Conservation (phyloP, 2,888 invertebrate species). For the Petrolisthes manimaculis region DNA sequence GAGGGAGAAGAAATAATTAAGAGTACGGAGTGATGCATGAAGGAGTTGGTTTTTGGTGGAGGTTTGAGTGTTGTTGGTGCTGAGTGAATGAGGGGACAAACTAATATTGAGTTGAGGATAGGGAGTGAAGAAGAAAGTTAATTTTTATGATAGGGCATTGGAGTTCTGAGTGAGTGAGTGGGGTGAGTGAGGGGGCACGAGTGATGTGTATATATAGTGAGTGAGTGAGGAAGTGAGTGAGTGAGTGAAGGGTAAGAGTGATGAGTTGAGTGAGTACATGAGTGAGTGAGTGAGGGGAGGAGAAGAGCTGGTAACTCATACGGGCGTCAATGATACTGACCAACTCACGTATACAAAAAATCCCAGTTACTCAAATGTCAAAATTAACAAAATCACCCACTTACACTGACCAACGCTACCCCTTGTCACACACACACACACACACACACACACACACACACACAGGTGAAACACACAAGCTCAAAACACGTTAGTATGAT, state of each 20-base stretch:
- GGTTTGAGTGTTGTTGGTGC: not conserved
- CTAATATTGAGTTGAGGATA: not conserved
- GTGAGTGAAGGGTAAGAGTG: not conserved
- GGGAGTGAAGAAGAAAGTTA: not conserved
- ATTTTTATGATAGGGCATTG: not conserved
- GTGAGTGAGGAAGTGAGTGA: not conserved
- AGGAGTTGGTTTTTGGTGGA: not conserved
- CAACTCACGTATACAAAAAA: not conserved
- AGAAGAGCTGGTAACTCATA: not conserved
- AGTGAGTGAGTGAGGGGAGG: not conserved
- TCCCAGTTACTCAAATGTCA: too few relatives aligned
- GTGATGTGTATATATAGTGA: not conserved
- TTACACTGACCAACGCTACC: too few relatives aligned
- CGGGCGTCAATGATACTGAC: not conserved
- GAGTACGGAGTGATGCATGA: not conserved
- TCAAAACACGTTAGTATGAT: not conserved
- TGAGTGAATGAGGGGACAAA: not conserved
- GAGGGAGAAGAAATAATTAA: not conserved
- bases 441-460: not conserved
- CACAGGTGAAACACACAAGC: too few relatives aligned
- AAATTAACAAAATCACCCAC: too few relatives aligned
- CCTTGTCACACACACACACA: not conserved
- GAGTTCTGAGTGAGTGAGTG: not conserved
- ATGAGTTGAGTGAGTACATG: not conserved
- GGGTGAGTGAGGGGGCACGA: conserved; percentile 8